phyloP scores from a whole-genome alignment of 1,140 invertebrate species.

The Plectrocnemia conspersa region DNA sequence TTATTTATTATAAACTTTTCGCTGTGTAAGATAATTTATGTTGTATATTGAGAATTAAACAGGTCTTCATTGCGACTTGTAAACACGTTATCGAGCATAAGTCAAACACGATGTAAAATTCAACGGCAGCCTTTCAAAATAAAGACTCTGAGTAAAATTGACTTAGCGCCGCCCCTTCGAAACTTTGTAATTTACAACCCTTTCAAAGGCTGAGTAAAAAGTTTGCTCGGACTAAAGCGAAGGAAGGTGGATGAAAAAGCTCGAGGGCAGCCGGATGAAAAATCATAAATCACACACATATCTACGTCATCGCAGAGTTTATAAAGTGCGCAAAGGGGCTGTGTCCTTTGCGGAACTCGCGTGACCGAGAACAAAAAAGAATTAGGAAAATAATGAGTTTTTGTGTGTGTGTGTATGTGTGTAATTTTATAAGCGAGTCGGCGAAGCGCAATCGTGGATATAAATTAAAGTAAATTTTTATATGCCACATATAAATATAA shows the following conservation, averaged over 20 bases:
- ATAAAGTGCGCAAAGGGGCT: not conserved
- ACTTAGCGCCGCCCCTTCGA: slow-evolving; percentile 13
- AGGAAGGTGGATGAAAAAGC: slow-evolving; percentile 8
- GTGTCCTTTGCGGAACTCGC: not conserved
- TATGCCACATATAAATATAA: no score
- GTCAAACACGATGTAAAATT: not conserved
- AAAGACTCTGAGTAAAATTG: slow-evolving; percentile 4
- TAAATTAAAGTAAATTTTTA: no score
- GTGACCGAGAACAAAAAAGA: no score
- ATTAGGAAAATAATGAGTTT: no score
- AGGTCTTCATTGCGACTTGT: no score
- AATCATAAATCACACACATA: slow-evolving; percentile 14
- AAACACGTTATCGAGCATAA: slow-evolving; percentile 7
- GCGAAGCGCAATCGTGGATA: no score
- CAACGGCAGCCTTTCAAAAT: not conserved
- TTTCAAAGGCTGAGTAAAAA: slow-evolving; percentile 15
- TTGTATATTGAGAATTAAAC: no score
- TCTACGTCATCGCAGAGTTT: slow-evolving; percentile 13
- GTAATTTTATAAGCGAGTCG: no score
- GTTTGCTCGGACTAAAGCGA: slow-evolving; percentile 6
- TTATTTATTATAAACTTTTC: no score
- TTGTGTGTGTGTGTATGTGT: no score
- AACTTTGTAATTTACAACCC: slow-evolving; percentile 22
- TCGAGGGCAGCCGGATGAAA: slow-evolving; percentile 1
- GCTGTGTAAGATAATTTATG: no score